These are phyloP conservation scores for Leptoclinus maculatus DNA, from an alignment of 2,797 vertebrate species.

Conservation along the genomic window DNA sequence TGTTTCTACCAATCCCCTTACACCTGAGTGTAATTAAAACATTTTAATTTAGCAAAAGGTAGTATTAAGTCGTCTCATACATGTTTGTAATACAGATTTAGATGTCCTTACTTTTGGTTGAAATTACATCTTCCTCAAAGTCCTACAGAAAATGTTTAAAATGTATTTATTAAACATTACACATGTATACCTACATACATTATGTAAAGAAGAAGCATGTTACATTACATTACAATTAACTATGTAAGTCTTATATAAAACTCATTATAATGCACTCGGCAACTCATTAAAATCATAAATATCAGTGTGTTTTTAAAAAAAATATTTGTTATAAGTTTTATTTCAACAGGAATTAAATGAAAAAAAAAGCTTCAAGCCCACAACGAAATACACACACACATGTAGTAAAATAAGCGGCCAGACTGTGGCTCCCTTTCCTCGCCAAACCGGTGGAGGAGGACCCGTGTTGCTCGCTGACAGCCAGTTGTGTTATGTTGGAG, in stretches of 20 bases:
- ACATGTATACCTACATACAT: not conserved
- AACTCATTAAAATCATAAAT: not conserved
- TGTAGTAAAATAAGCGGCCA: conserved; percentile 62
- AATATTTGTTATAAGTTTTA: not conserved
- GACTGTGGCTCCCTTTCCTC: conserved; percentile 69
- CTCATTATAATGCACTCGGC: not conserved
- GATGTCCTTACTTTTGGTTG: not conserved
- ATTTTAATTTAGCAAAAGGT: not conserved
- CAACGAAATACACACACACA: not conserved
- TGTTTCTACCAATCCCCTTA: not conserved
- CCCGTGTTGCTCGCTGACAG: conserved; percentile 51
- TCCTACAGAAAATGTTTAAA: not conserved
- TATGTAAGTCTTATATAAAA: not conserved
- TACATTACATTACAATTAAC: not conserved
- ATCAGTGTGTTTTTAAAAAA: not conserved
- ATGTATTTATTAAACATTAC: not conserved
- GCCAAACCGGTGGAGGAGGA: conserved; percentile 6
- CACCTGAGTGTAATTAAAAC: not conserved
- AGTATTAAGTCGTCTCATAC: not conserved
- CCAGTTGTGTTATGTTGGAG: conserved; percentile 73
- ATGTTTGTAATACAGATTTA: not conserved
- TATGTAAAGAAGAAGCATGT: not conserved
- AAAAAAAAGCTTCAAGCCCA: not conserved
- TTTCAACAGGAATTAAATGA: not conserved
- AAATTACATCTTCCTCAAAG: not conserved